Percentiles rank a stretch among this genome's conserved stretches.
These are phyloP conservation scores for Apteryx mantelli DNA, from an alignment of 2,113 vertebrate genomes.

Conservation along the genomic window DNA sequence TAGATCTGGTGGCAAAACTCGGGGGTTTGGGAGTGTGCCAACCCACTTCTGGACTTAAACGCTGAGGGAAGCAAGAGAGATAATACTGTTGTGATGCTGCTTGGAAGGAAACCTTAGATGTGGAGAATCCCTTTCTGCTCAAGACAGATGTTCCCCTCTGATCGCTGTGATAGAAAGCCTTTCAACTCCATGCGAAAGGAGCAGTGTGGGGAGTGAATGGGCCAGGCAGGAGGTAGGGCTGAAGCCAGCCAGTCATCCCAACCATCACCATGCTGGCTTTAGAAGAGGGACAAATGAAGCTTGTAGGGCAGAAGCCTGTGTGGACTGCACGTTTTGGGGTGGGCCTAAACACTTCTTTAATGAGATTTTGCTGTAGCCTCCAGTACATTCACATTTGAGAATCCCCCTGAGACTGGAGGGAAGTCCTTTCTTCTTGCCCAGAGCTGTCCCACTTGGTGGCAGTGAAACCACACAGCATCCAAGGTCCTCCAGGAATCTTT, in stretches of 20 bases:
- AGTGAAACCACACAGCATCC: accelerated
- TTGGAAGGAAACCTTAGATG: neutral
- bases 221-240: neutral
- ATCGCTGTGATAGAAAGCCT: neutral
- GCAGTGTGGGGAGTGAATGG: neutral
- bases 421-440: neutral
- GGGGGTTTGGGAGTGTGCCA: accelerated
- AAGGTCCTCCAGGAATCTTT: neutral
- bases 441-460: neutral
- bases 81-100: neutral
- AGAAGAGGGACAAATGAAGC: neutral
- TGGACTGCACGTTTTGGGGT: neutral
- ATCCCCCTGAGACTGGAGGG: neutral
- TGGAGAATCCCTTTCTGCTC: neutral
- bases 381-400: neutral
- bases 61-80: neutral
- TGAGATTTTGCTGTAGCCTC: neutral
- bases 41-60: neutral
- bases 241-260: neutral
- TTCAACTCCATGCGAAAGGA: accelerated
- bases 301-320: neutral
- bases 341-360: neutral
- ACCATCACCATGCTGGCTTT: neutral
- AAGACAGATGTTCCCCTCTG: neutral
- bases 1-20: neutral